Percentiles rank a stretch among this genome's conserved stretches.
Conservation (phyloP, 2,888 invertebrate genomes). For the Eristalis arbustorum region DNA sequence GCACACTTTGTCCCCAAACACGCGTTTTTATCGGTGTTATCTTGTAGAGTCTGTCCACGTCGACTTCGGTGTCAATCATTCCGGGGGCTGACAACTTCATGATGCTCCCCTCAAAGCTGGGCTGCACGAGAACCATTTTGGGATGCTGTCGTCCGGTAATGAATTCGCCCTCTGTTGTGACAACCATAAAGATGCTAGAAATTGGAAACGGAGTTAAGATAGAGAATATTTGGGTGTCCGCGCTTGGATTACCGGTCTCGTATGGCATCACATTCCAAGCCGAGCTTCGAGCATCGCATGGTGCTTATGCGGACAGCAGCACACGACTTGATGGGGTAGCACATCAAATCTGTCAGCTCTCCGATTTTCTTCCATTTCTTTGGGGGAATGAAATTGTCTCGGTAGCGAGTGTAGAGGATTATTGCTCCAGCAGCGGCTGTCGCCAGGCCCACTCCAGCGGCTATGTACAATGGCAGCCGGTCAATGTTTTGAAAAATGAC, state of each 20-base stretch:
- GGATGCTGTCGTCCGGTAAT: conserved; percentile 83
- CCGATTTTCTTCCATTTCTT: conserved; percentile 82
- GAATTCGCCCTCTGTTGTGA: conserved; percentile 82
- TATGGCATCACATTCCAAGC: conserved; percentile 82
- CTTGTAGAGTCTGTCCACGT: conserved; percentile 79
- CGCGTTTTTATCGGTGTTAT: conserved; percentile 79
- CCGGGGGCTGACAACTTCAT: conserved; percentile 82
- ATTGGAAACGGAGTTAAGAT: not conserved
- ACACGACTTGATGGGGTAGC: conserved; percentile 84
- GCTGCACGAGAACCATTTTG: conserved; percentile 82
- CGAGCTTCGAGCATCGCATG: conserved; percentile 82
- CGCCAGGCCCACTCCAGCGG: conserved; percentile 67
- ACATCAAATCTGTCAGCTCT: conserved; percentile 81
- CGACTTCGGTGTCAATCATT: conserved; percentile 82
- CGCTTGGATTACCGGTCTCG: conserved; percentile 80
- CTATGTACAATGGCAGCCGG: conserved; percentile 44
- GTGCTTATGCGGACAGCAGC: conserved; percentile 80
- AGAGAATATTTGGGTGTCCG: not conserved
- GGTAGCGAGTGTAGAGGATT: conserved; percentile 58
- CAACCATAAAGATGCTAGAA: conserved; percentile 82
- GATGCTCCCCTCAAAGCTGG: conserved; percentile 76
- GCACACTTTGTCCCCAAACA: conserved; percentile 83
- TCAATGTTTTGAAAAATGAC: conserved; percentile 43
- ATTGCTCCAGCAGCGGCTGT: conserved; percentile 52
- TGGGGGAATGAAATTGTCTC: conserved; percentile 60